Evolutionary conservation across 2,113 vertebrate species (phyloP).

Genomic region (Nansenia antarctica): DNA sequence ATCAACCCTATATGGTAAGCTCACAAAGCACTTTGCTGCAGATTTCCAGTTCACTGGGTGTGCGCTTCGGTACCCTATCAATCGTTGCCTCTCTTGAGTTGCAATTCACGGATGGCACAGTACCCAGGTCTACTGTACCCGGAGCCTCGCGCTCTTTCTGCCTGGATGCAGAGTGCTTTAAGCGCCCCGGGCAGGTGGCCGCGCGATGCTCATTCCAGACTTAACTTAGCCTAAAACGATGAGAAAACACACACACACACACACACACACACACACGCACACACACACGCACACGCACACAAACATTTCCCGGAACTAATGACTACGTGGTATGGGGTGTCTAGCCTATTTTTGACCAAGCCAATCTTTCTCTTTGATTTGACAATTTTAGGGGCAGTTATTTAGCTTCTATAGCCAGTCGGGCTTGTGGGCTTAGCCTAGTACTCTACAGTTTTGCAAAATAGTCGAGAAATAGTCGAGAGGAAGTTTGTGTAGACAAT

Average conservation of each 20-base stretch:
- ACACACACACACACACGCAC: too few relatives aligned
- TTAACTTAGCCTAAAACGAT: background rate
- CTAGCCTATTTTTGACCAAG: too few relatives aligned
- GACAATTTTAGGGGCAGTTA: too few relatives aligned
- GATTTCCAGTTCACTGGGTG: constrained; percentile 66
- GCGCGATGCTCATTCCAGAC: constrained; percentile 16
- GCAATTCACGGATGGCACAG: constrained; percentile 74
- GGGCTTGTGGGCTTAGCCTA: too few relatives aligned
- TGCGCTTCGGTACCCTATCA: constrained; percentile 45
- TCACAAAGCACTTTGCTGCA: constrained; percentile 61
- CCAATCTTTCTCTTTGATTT: too few relatives aligned
- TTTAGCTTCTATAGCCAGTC: too few relatives aligned
- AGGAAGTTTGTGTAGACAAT: background rate
- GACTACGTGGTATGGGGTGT: too few relatives aligned
- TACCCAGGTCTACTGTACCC: constrained; percentile 45
- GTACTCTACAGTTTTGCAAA: too few relatives aligned
- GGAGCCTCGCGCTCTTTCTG: constrained; percentile 58
- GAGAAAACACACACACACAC: background rate
- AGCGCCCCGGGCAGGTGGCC: constrained; percentile 61
- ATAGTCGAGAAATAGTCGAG: too few relatives aligned
- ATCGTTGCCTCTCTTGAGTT: constrained; percentile 58
- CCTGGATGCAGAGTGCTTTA: constrained; percentile 66
- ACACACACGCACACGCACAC: too few relatives aligned
- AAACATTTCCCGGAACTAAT: too few relatives aligned
- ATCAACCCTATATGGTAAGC: constrained; percentile 41